Evolutionary conservation across 2,113 vertebrate genomes (phyloP), one percentile per base, ranked within the genome.

Genomic region (Gobiocypris rarus): DNA sequence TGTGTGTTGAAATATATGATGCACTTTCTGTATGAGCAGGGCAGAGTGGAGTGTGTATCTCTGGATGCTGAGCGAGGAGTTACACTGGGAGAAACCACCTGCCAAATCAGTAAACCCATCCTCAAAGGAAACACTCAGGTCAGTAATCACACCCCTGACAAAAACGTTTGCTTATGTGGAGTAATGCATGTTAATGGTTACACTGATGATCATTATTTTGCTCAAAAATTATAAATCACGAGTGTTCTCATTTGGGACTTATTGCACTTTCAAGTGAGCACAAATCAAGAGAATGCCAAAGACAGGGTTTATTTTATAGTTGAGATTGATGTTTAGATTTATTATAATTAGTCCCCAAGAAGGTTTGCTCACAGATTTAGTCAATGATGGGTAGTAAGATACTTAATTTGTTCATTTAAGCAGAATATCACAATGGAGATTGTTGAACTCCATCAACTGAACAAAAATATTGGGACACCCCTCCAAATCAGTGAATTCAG

Each of bases 21-120:
- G n/a, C n/a, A n/a, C n/a, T n/a, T n/a, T n/a, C n/a, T n/a, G 41
- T 45, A 56, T 75, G 50, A 77, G 19, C 58, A 94, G 94, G 93
- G 93, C 70, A 90, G 89, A 86, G 91, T 94, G 61, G 90, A 93
- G 26, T 96, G 95, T 88, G 91, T 77, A 43, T 94, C 94, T 0
- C 0, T 87, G 54, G 93, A 91, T 28, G 87, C 89, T 52, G 85
- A 91, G 41, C 82, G 58, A 14, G 88, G 63, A 5, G 9, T 63
- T 45, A 17, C 0, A 0, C 22, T 43, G 56, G 89, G 89, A 81
- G 84, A 59, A 63, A 95, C 91, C 38, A 84, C 84, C 43, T 97
- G 96, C 80, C 87, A 41, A 15, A 52, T 96, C 81, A 89, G 93
- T 88, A 95, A 93, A 56, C 96, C 95, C 5, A 94, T 96, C 88